Base-by-base conservation (phyloP, 2,797 vertebrate species). In the Bradypodion pumilum region DNA sequence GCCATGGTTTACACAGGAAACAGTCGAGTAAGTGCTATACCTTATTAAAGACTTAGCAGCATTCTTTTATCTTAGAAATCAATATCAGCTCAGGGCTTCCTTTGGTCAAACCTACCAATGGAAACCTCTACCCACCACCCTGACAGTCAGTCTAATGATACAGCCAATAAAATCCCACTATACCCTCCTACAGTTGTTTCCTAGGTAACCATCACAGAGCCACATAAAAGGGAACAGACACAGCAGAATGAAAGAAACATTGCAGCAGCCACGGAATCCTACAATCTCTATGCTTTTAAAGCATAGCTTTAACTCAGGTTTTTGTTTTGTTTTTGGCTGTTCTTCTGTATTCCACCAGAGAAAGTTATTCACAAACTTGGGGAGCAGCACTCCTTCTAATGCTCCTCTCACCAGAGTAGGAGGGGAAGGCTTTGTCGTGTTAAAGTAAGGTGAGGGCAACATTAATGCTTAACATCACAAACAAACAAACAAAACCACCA, bases 141-240 rank as follows among this genome's bases (percentile, higher is more conserved):
- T 92, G 88, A 92, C 90, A 89, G 91, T 88, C 93, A 87, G 89
- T 76, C 29, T 32, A 27, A 87, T 82, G 87, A 79, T 81, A 92
- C 78, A 94, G 90, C 94, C 92, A 94, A 94, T 94, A 85, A 92
- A 86, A 90, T 93, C 63, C 90, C 84, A 82, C 89, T 89, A 86
- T 92, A 91, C 85, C 80, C 86, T 93, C 92, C 91, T 93, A 90
- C 92, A 85, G 85, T 90, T 95, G 96, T 96, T 95, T 94, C 96
- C 96, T 95, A 94, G 96, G 95, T 94, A 96, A 96, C 95, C 69
- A 79, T 89, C 92, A 87, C 5, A 0, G 91, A 93, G 89, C 93
- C 79, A 59, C 93, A 95, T 91, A 93, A 90, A 93, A n/a, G 80
- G 82, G 82, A 79, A 84, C 60, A 82, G 79, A 82, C 81, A 80